Percentiles rank a stretch among this genome's conserved stretches.
Conservation (phyloP, 2,888 invertebrate genomes). For the Unio pictorum region DNA sequence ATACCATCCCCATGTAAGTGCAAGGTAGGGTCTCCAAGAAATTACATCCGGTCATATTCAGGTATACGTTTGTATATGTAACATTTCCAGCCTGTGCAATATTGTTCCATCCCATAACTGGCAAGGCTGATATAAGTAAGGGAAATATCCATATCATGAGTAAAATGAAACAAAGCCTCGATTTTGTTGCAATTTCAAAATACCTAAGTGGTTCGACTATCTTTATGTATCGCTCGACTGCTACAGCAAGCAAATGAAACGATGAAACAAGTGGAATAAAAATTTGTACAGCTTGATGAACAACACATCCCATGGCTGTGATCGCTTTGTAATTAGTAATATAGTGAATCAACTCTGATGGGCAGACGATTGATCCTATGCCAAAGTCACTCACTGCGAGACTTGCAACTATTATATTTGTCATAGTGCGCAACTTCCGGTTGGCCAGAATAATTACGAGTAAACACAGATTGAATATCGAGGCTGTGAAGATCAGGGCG, state of each 20-base stretch:
- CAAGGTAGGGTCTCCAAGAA: conserved; percentile 1
- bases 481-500: background rate
- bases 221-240: background rate
- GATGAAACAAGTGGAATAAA: conserved; percentile 1
- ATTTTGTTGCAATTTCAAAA: background rate
- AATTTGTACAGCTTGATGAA: background rate
- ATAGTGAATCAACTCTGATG: background rate
- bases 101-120: background rate
- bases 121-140: background rate
- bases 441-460: background rate
- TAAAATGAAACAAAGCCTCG: background rate
- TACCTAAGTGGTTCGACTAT: background rate
- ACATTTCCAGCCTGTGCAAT: background rate
- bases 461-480: background rate
- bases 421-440: background rate
- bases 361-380: background rate
- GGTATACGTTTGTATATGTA: background rate
- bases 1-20: background rate
- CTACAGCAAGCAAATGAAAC: background rate
- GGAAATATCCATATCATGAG: background rate
- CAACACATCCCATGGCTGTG: background rate
- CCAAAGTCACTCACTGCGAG: background rate
- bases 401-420: conserved; percentile 1
- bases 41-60: background rate
- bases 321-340: background rate